These are phyloP conservation scores for Laspeyria flexula DNA, from an alignment of 2,888 invertebrate species.

Conservation along the genomic window DNA sequence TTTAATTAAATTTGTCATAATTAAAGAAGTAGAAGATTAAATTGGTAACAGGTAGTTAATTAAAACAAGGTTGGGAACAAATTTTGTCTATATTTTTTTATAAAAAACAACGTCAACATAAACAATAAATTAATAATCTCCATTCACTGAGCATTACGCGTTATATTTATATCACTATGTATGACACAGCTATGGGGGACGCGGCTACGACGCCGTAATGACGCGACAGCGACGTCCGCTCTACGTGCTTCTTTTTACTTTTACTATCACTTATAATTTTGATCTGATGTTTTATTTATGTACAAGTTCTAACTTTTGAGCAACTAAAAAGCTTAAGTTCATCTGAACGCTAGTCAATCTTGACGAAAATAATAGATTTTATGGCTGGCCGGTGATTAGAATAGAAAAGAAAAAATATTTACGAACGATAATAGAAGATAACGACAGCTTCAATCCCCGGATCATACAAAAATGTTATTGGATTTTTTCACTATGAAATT, in stretches of 20 bases:
- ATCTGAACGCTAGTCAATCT: no score
- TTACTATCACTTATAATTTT: conserved; percentile 33
- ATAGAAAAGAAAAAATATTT: no score
- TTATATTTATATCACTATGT: conserved; percentile 16
- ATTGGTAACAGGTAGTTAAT: conserved; percentile 11
- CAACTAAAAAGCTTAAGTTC: not conserved
- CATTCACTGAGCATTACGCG: conserved; percentile 38
- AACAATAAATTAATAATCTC: conserved; percentile 49
- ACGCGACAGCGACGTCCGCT: conserved; percentile 16
- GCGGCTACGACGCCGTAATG: not conserved
- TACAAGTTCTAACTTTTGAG: conserved; percentile 25
- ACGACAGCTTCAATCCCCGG: no score
- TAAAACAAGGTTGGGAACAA: conserved; percentile 60
- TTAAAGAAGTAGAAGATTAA: not conserved
- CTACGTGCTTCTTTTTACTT: conserved; percentile 33
- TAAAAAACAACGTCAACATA: conserved; percentile 76
- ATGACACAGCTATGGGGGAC: conserved; percentile 27
- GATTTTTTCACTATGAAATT: no score
- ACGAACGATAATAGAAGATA: no score
- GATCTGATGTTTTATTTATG: conserved; percentile 36
- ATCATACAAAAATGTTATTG: no score
- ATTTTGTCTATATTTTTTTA: conserved; percentile 67
- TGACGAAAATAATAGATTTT: no score
- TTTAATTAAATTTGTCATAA: no score
- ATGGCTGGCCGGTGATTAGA: no score